Evolutionary conservation across 2,113 vertebrate species (phyloP).

Genomic region (Microcebus lehilahytsara): DNA sequence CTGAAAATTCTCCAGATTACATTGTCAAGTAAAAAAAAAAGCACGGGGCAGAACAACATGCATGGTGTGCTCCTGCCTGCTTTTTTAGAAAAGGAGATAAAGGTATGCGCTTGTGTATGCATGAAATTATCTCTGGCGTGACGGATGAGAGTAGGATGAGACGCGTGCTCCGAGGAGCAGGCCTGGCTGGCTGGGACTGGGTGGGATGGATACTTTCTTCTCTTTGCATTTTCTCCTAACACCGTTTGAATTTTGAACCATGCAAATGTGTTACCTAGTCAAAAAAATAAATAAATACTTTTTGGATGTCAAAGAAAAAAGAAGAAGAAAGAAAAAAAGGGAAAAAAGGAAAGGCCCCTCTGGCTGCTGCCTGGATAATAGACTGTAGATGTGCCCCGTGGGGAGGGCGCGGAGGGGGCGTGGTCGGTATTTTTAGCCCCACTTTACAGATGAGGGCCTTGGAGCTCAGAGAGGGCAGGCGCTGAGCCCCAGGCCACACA

Average conservation of each 20-base stretch:
- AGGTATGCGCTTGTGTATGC: background rate
- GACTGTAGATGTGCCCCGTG: background rate
- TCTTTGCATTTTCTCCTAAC: background rate
- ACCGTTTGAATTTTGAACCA: conserved; percentile 47
- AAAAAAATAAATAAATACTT: conserved; percentile 33
- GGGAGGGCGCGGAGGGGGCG: background rate
- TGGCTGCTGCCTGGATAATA: background rate
- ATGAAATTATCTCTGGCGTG: background rate
- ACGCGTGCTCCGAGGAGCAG: background rate
- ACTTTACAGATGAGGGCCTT: background rate
- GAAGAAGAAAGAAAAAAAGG: background rate
- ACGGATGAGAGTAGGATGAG: background rate
- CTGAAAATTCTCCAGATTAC: conserved; percentile 4
- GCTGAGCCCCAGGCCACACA: background rate
- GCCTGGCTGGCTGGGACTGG: background rate
- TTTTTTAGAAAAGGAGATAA: background rate
- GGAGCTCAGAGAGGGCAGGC: background rate
- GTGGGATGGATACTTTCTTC: background rate
- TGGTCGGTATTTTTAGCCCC: background rate
- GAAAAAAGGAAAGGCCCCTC: background rate
- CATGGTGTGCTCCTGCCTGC: background rate
- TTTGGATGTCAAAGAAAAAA: background rate
- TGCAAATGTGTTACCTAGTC: conserved; percentile 54
- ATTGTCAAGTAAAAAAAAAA: background rate
- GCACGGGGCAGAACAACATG: background rate